phyloP scores from a whole-genome alignment of 2,113 vertebrate genomes.

The Hippocampus mohnikei region DNA sequence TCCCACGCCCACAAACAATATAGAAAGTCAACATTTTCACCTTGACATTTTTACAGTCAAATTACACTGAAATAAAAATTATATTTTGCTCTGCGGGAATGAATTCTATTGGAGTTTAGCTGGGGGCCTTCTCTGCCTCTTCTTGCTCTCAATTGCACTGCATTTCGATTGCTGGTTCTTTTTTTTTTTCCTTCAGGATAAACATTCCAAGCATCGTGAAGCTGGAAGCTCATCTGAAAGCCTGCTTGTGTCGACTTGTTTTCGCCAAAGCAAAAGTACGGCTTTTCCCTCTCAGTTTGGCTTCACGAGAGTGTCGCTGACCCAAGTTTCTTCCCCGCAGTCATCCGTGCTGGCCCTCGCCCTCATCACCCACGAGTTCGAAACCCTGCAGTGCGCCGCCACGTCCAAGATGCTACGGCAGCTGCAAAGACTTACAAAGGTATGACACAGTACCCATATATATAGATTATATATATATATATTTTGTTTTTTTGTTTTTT shows the following conservation, averaged over 20 bases:
- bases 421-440: conserved; percentile 89
- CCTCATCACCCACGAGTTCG: conserved; percentile 88
- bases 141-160: background rate
- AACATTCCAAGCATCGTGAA: conserved; percentile 86
- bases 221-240: conserved; percentile 96
- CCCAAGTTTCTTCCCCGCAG: conserved; percentile 61
- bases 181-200: conserved; percentile 75
- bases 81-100: too few species aligned
- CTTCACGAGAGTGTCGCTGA: conserved; percentile 23
- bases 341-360: conserved; percentile 93
- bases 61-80: too few species aligned
- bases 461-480: too few species aligned
- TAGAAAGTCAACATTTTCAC: background rate
- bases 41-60: too few species aligned
- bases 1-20: background rate
- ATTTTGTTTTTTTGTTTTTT: too few species aligned
- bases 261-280: conserved; percentile 98
- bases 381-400: conserved; percentile 79
- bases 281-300: conserved; percentile 22
- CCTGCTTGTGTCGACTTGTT: conserved; percentile 88
- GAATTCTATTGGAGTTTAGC: background rate
- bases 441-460: conserved; percentile 38
- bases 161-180: conserved; percentile 11
- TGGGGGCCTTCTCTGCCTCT: background rate
- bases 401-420: conserved; percentile 82